Evolutionary conservation across 1,140 invertebrate genomes (phyloP).

Genomic region (Trichonephila inaurata): DNA sequence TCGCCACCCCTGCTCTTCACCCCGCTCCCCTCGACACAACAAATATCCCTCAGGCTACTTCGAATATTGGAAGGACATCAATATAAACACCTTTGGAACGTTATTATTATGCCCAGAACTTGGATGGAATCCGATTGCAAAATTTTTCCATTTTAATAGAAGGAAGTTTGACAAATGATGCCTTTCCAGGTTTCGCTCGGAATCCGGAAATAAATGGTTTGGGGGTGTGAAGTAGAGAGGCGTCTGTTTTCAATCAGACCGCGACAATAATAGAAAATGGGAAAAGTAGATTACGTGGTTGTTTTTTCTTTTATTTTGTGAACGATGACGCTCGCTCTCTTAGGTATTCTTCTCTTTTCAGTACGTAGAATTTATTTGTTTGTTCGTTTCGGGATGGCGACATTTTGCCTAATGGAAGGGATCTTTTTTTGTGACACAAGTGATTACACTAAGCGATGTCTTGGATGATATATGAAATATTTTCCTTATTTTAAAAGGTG

Average conservation of each 20-base stretch:
- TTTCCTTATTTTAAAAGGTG: constrained; percentile 17
- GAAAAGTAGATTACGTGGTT: constrained; percentile 45
- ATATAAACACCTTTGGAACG: constrained; percentile 2
- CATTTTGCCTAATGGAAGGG: constrained; percentile 55
- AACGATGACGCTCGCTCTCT: neutral
- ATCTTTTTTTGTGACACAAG: constrained; percentile 48
- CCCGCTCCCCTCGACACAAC: neutral
- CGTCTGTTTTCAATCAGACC: constrained; percentile 60
- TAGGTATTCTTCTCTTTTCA: constrained; percentile 6
- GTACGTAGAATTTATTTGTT: constrained; percentile 20
- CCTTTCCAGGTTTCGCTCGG: neutral
- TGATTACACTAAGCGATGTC: constrained; percentile 54
- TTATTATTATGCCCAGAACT: neutral
- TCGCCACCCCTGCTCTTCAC: neutral
- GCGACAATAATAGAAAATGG: constrained; percentile 54
- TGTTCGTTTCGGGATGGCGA: constrained; percentile 6
- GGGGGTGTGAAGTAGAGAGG: neutral
- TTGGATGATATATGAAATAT: constrained; percentile 14
- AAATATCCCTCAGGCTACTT: constrained; percentile 14
- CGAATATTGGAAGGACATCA: neutral
- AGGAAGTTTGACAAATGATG: constrained; percentile 38
- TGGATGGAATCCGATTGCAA: neutral
- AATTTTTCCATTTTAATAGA: neutral
- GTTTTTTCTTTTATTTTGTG: constrained; percentile 41
- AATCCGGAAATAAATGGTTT: constrained; percentile 43